Base-by-base conservation (phyloP, 2,113 vertebrate species). In the Indri indri region DNA sequence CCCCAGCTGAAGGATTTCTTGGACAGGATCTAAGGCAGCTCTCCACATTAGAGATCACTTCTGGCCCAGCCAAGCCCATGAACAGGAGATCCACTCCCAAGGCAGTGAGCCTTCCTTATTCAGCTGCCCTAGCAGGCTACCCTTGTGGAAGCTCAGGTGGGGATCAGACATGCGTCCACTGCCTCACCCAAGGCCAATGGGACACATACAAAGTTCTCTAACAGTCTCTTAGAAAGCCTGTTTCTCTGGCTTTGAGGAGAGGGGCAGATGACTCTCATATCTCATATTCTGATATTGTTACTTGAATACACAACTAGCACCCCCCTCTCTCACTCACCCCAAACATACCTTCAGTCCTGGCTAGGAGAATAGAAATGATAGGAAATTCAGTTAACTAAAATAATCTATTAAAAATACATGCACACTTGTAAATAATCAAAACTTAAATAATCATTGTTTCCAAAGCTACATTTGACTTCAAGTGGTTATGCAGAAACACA, bases 401-500 rank as follows among this genome's bases (percentile, higher is more conserved):
- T 37, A 88, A 70, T 54, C 32, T 32, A 50, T 90, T 83, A 92
- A 83, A 82, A 85, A 80, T 6, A 71, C 6, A 90, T 7, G 47
- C 1, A 70, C 6, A 57, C 23, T 32, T 74, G 40, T 70, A 61
- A 92, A 47, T 81, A 81, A 90, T n/a, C 32, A 92, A 91, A 95
- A 71, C 37, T 80, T 83, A 61, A 79, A 85, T 86, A 79, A 85
- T 61, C 32, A 9, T 89, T 94, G 17, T 90, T 92, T 96, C 71
- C 59, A 68, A 94, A 95, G 66, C 76, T 65, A 84, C 14, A 47
- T 94, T 97, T 97, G 83, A 90, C 40, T 95, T 96, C 42, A 71
- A 81, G 7, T 73, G 54, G 45, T 81, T 92, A 66, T 57, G 27
- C 22, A 93, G 45, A 96, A 84, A 84, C 42, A n/a, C 57, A 96